Evolutionary conservation across 2,888 invertebrate species (phyloP).

Genomic region (Sesamia inferens): DNA sequence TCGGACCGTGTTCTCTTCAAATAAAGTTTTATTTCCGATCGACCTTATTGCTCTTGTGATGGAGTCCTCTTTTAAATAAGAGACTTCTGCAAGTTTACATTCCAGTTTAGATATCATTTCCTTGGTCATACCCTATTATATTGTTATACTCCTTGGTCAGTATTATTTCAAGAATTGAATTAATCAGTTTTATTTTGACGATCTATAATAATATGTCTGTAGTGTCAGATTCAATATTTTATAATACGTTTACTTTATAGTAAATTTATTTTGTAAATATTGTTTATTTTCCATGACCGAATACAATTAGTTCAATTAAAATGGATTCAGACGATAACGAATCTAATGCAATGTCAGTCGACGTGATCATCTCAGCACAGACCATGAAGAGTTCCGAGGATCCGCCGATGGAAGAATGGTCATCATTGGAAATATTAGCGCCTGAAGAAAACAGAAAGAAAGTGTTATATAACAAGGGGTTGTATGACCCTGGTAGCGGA

Average conservation of each 20-base stretch:
- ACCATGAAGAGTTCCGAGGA: conserved; percentile 76
- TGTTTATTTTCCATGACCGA: conserved; percentile 23
- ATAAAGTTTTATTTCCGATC: too few species aligned
- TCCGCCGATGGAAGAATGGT: conserved; percentile 80
- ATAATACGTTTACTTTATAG: conserved; percentile 22
- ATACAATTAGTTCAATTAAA: not conserved
- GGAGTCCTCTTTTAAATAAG: too few species aligned
- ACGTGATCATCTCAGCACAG: conserved; percentile 57
- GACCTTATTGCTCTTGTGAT: too few species aligned
- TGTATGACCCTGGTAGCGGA: conserved; percentile 77
- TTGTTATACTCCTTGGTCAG: too few species aligned
- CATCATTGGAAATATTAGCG: conserved; percentile 72
- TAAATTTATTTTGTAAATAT: conserved; percentile 26
- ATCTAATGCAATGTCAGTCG: not conserved
- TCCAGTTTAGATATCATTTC: too few species aligned
- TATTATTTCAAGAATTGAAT: too few species aligned
- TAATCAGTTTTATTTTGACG: too few species aligned
- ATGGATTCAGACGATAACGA: conserved; percentile 58
- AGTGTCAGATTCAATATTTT: conserved; percentile 24
- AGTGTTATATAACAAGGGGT: conserved; percentile 65
- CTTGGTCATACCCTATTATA: too few species aligned
- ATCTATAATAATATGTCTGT: not conserved
- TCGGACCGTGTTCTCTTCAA: too few species aligned
- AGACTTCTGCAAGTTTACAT: too few species aligned
- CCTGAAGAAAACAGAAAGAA: conserved; percentile 72